A percentile compares a stretch with the other conserved stretches of the same genome.
These are phyloP conservation scores for Spilogale gracilis DNA, from an alignment of 2,113 vertebrate genomes.

Conservation along the genomic window DNA sequence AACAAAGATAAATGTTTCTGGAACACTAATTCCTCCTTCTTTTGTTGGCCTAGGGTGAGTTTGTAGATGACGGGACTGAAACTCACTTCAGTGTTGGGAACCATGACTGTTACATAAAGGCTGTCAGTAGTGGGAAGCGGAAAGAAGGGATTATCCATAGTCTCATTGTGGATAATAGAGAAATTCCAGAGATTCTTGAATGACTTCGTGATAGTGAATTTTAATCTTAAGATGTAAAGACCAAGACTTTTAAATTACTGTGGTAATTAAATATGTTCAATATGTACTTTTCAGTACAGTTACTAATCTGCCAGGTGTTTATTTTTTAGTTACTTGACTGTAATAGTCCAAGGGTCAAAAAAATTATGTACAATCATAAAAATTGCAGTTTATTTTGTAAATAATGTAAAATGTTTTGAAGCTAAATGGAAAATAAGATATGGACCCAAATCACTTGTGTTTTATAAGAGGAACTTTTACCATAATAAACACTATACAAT, in stretches of 20 bases:
- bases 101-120: slow-evolving; percentile 97
- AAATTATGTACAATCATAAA: slow-evolving; percentile 68
- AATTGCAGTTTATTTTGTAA: slow-evolving; percentile 76
- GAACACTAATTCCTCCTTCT: slow-evolving; percentile 27
- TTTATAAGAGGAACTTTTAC: slow-evolving; percentile 55
- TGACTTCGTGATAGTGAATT: slow-evolving; percentile 83
- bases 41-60: slow-evolving; percentile 93
- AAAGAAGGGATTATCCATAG: slow-evolving; percentile 97
- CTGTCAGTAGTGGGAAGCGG: slow-evolving; percentile 97
- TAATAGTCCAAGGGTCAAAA: slow-evolving; percentile 77
- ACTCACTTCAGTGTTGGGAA: slow-evolving; percentile 95
- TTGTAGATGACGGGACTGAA: slow-evolving; percentile 98
- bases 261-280: slow-evolving; percentile 81
- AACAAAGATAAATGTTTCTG: neutral
- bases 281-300: slow-evolving; percentile 83
- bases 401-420: slow-evolving; percentile 74
- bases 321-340: slow-evolving; percentile 83
- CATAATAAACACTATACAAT: slow-evolving; percentile 76
- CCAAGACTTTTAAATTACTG: slow-evolving; percentile 84
- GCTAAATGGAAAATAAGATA: slow-evolving; percentile 58
- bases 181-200: slow-evolving; percentile 92
- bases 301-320: slow-evolving; percentile 77
- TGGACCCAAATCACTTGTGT: slow-evolving; percentile 70
- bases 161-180: slow-evolving; percentile 94
- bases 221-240: slow-evolving; percentile 67